Evolutionary conservation across 2,797 vertebrate genomes (phyloP), one percentile per base, ranked within the genome.

Genomic region (Chrosomus eos): DNA sequence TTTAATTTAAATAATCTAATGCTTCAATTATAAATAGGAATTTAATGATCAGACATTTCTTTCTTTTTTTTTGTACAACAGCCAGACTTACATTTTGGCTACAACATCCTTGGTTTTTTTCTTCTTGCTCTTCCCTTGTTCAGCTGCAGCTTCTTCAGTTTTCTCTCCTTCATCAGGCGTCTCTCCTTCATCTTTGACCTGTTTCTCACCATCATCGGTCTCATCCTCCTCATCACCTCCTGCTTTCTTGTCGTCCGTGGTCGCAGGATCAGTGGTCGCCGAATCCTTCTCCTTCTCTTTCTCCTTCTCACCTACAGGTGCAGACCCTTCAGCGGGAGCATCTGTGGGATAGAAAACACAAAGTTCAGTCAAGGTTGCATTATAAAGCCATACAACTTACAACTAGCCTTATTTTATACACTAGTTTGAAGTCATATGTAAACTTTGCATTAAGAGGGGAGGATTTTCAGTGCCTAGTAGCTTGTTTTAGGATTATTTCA

Each of bases 291-390:
- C 40, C 73, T 85, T 85, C 51, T 60, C 76, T n/a, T 77, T 78
- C 84, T 93, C 95, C 66, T 97, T 97, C 87, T 97, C 96, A 38
- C 94, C 97, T 18, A 91, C 94, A 45, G 97, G 95, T 31, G 96
- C 93, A 3, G 97, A 97, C 86, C 97, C 97, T 86, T 97, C 97
- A 0, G 96, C 95, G 66, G 95, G 95, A 81, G 93, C 90, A 87
- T 97, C 97, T 23, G 95, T 92, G 51, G 18, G 55, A 83, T 23
- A 18, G 4, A 38, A 43, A 66, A 66, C 40, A 33, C 14, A 38
- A 28, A 28, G 55, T 62, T 62, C 53, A 36, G 21, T 48, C 28
- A 21, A 67, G 7, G 26, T 16, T 28, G 26, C 26, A 7, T 62
- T 62, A 62, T 28, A 72, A 28, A 28, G 16, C 16, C 16, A 53